Percentiles rank a stretch among this genome's conserved stretches.
phyloP scores from a whole-genome alignment of 1,140 invertebrate species.

The Dendroctonus ponderosae region DNA sequence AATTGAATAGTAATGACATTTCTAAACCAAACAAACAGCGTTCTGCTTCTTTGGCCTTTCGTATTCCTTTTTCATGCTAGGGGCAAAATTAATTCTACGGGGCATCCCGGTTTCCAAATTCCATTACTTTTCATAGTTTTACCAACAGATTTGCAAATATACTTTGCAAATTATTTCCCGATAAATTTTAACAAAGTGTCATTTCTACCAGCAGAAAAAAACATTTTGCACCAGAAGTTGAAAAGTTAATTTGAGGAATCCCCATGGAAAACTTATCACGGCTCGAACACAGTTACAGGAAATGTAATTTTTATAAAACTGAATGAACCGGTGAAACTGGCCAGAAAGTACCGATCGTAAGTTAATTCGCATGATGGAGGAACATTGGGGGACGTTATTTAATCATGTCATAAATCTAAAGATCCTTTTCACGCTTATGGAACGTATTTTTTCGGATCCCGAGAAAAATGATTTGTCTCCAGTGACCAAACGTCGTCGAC shows the following conservation, averaged over 20 bases:
- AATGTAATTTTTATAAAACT: no score
- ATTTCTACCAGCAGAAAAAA: no score
- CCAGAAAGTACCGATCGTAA: constrained; percentile 2
- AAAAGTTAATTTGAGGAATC: no score
- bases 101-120: constrained; percentile 9
- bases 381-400: constrained; percentile 4
- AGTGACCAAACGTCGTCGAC: constrained; percentile 21
- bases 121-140: constrained; percentile 4
- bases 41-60: constrained; percentile 20
- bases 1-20: constrained; percentile 46
- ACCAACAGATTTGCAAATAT: no score
- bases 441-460: constrained; percentile 14
- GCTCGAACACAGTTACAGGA: no score
- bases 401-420: constrained; percentile 21
- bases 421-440: constrained; percentile 20
- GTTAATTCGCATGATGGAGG: not conserved
- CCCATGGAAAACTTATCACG: no score
- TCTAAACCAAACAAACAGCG: constrained; percentile 22
- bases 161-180: no score
- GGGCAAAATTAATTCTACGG: constrained; percentile 23
- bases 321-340: no score
- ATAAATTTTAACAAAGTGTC: no score
- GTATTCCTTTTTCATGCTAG: constrained; percentile 16
- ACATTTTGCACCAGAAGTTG: no score
- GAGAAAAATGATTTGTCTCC: constrained; percentile 26